phyloP scores from a whole-genome alignment of 92 coral and sea anemone genomes.

The Blastomussa wellsi region DNA sequence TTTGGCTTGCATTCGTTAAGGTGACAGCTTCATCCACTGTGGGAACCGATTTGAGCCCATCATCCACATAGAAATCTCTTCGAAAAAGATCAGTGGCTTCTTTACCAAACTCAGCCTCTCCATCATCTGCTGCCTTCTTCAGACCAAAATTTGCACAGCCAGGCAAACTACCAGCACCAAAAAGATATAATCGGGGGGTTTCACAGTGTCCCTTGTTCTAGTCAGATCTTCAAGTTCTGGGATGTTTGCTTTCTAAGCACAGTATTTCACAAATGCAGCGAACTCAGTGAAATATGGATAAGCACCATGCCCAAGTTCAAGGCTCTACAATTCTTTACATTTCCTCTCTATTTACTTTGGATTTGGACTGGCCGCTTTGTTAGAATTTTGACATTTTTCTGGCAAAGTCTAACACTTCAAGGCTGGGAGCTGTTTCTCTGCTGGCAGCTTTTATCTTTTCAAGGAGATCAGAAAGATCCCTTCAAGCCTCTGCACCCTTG shows the following conservation, averaged over 20 bases:
- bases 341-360: slow-evolving; percentile 36
- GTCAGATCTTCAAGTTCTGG: slow-evolving; percentile 41
- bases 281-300: slow-evolving; percentile 38
- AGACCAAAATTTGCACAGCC: too few species aligned
- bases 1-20: too few species aligned
- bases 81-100: too few species aligned
- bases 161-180: too few species aligned
- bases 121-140: too few species aligned
- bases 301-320: slow-evolving; percentile 24
- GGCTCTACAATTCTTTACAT: slow-evolving; percentile 23
- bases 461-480: slow-evolving; percentile 62
- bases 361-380: slow-evolving; percentile 32
- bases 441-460: slow-evolving; percentile 63
- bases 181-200: too few species aligned
- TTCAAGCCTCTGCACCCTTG: slow-evolving; percentile 53
- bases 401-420: slow-evolving; percentile 44
- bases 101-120: too few species aligned
- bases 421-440: slow-evolving; percentile 52
- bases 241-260: slow-evolving; percentile 30
- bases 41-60: too few species aligned
- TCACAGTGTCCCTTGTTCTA: too few species aligned
- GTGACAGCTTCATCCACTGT: too few species aligned
- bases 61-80: too few species aligned
- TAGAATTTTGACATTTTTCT: slow-evolving; percentile 34
- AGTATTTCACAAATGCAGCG: slow-evolving; percentile 27